phyloP scores from a whole-genome alignment of 2,797 vertebrate species.

The Poecilia gillii region DNA sequence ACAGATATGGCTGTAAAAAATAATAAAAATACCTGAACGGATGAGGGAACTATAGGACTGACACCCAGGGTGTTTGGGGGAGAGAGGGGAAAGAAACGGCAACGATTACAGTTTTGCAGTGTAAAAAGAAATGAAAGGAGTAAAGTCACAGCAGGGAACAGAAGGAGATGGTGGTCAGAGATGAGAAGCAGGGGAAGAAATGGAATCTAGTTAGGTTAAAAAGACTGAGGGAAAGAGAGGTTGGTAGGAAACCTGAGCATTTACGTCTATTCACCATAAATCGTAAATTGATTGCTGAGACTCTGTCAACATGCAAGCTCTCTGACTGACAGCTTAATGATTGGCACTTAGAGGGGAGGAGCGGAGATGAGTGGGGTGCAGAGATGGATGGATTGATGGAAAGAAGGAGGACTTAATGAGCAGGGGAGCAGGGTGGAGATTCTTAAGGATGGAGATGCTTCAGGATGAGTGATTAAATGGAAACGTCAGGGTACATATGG shows the following conservation, averaged over 20 bases:
- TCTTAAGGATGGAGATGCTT: slow-evolving; percentile 39
- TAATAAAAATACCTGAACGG: slow-evolving; percentile 59
- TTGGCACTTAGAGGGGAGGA: slow-evolving; percentile 62
- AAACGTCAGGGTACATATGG: slow-evolving; percentile 41
- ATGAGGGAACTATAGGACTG: slow-evolving; percentile 28
- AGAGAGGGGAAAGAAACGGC: not conserved
- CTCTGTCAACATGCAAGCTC: slow-evolving; percentile 53
- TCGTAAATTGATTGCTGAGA: slow-evolving; percentile 37
- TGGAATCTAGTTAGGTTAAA: not conserved
- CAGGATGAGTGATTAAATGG: slow-evolving; percentile 52
- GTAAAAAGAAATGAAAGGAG: not conserved
- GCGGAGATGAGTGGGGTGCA: slow-evolving; percentile 21
- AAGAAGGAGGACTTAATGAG: slow-evolving; percentile 65
- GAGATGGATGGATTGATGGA: slow-evolving; percentile 54
- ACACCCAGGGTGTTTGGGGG: slow-evolving; percentile 16
- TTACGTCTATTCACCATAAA: slow-evolving; percentile 54
- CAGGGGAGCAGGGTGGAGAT: slow-evolving; percentile 48
- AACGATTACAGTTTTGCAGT: not conserved
- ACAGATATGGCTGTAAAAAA: slow-evolving; percentile 65
- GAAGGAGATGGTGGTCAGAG: not conserved
- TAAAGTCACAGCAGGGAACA: not conserved
- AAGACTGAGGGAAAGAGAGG: slow-evolving; percentile 23
- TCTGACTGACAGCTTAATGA: slow-evolving; percentile 72
- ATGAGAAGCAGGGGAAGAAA: not conserved
- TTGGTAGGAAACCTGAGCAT: slow-evolving; percentile 48